Percentiles rank a stretch among this genome's conserved stretches.
These are phyloP conservation scores for Parelbella ahira DNA, from an alignment of 2,888 invertebrate species.

Conservation along the genomic window DNA sequence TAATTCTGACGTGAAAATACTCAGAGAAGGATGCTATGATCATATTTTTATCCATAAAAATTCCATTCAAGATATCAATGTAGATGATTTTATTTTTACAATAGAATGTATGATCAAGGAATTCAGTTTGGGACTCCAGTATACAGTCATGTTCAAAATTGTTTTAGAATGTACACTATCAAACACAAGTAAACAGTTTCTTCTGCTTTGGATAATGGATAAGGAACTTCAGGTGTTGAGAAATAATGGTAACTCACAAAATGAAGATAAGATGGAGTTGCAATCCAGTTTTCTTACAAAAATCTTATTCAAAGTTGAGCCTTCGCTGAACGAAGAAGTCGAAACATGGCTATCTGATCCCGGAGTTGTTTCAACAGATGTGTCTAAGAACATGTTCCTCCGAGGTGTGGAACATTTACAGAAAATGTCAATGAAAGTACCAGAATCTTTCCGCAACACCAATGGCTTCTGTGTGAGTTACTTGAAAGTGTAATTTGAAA, in stretches of 20 bases:
- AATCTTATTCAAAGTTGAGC: constrained; percentile 77
- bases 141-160: constrained; percentile 77
- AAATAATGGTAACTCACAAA: constrained; percentile 44
- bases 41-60: constrained; percentile 49
- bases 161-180: constrained; percentile 72
- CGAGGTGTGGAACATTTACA: constrained; percentile 77
- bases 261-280: constrained; percentile 49
- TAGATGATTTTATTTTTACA: constrained; percentile 76
- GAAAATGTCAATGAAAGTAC: constrained; percentile 77
- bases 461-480: constrained; percentile 82
- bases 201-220: constrained; percentile 83
- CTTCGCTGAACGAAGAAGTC: constrained; percentile 61
- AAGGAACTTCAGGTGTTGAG: constrained; percentile 77
- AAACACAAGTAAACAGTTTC: constrained; percentile 63
- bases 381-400: constrained; percentile 81
- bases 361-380: constrained; percentile 69
- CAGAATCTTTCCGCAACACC: constrained; percentile 73
- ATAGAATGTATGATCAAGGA: constrained; percentile 74
- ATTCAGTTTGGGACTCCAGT: constrained; percentile 66
- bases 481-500: constrained; percentile 62
- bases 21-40: constrained; percentile 41
- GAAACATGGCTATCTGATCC: constrained; percentile 77
- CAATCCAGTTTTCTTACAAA: constrained; percentile 76
- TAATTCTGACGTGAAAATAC: constrained; percentile 78
- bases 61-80: constrained; percentile 42